Evolutionary conservation across 2,888 invertebrate species (phyloP).

Genomic region (Tipula vernalis): DNA sequence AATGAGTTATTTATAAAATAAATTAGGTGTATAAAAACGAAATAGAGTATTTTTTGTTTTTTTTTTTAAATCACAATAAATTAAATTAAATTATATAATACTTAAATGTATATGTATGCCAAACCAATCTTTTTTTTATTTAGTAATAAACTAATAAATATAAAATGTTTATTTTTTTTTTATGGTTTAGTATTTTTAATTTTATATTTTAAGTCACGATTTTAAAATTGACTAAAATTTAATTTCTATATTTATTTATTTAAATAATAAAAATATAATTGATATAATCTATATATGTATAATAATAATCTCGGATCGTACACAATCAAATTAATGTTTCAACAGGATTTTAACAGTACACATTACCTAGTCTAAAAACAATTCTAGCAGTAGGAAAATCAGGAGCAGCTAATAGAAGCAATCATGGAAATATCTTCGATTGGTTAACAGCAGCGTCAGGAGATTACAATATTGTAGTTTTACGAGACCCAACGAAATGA

Average conservation of each 20-base stretch:
- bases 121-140: neutral
- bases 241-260: neutral
- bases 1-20: neutral
- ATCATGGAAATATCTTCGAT: neutral
- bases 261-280: slow-evolving; percentile 4
- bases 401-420: neutral
- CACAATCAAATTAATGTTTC: neutral
- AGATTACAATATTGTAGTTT: neutral
- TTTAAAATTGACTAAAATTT: slow-evolving; percentile 4
- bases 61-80: neutral
- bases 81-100: neutral
- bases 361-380: neutral
- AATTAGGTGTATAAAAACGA: neutral
- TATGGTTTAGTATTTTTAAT: neutral
- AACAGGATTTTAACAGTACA: neutral
- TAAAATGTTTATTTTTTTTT: neutral
- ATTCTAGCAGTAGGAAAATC: neutral
- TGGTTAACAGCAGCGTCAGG: neutral
- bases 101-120: neutral
- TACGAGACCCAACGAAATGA: neutral
- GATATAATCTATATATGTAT: neutral
- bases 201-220: neutral
- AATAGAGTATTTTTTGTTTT: neutral
- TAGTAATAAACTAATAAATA: neutral
- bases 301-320: neutral